These are phyloP conservation scores for Sicus ferrugineus DNA, from an alignment of 2,888 invertebrate species.

Conservation along the genomic window DNA sequence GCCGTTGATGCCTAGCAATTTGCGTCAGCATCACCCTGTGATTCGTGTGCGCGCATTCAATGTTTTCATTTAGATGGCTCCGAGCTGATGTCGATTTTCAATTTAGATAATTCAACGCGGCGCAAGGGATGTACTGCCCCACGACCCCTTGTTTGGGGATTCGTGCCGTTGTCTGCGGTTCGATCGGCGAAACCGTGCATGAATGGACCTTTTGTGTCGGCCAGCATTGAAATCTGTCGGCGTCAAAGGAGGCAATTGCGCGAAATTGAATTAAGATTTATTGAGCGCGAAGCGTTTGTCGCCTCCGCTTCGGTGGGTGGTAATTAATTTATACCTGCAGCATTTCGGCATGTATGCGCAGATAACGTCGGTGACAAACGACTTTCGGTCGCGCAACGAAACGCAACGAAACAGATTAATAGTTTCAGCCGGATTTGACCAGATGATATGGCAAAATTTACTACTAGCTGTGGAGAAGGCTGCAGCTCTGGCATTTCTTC, in stretches of 20 bases:
- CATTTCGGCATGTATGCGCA: neutral
- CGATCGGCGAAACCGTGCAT: neutral
- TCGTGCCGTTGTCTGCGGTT: conserved; percentile 5
- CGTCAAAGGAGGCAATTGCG: conserved; percentile 26
- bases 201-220: conserved; percentile 19
- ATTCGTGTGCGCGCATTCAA: neutral
- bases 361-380: too few relatives aligned
- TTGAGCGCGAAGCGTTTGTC: conserved; percentile 37
- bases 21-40: neutral
- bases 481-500: too few relatives aligned
- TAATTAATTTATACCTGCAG: conserved; percentile 11
- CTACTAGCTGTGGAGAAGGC: too few relatives aligned
- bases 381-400: too few relatives aligned
- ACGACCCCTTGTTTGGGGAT: neutral
- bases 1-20: too few relatives aligned
- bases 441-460: too few relatives aligned
- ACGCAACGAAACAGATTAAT: neutral
- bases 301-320: neutral
- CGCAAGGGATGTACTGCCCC: too few relatives aligned
- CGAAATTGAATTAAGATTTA: conserved; percentile 40
- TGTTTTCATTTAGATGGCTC: conserved; percentile 24
- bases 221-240: neutral
- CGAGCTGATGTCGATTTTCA: conserved; percentile 37
- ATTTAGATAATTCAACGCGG: conserved; percentile 39
- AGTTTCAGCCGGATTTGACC: too few relatives aligned